phyloP scores from a whole-genome alignment of 2,797 vertebrate genomes.

The Trematomus bernacchii region DNA sequence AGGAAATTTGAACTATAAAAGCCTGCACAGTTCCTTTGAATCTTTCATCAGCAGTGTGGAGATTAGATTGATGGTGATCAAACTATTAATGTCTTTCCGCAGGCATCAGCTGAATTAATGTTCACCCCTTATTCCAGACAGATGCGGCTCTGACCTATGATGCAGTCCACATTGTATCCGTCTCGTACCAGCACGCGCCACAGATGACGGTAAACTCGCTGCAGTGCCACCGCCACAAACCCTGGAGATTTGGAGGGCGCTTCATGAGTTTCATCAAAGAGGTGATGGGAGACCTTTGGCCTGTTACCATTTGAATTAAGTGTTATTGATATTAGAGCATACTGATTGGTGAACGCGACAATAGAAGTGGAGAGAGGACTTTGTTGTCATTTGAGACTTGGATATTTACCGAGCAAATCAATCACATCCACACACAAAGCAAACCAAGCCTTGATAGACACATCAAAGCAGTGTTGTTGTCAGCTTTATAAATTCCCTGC shows the following conservation, averaged over 20 bases:
- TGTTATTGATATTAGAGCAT: conserved; percentile 36
- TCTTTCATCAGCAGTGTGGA: background rate
- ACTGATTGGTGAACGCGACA: conserved; percentile 27
- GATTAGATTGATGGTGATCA: background rate
- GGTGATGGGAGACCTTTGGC: conserved; percentile 83
- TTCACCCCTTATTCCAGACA: conserved; percentile 93
- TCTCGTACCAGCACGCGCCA: conserved; percentile 96
- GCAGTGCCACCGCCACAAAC: conserved; percentile 98
- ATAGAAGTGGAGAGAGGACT: conserved; percentile 23
- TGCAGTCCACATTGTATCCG: conserved; percentile 98
- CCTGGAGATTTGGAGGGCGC: conserved; percentile 97
- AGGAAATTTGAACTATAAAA: background rate
- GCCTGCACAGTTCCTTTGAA: background rate
- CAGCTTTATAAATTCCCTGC: conserved; percentile 69
- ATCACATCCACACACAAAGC: conserved; percentile 58
- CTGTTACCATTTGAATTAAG: conserved; percentile 43
- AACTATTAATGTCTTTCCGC: conserved; percentile 29
- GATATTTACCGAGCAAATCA: conserved; percentile 71
- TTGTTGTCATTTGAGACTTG: conserved; percentile 43
- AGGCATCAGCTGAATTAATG: conserved; percentile 78
- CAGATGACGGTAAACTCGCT: conserved; percentile 99
- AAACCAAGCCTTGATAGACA: conserved; percentile 64
- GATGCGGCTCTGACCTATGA: conserved; percentile 98
- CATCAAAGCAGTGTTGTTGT: conserved; percentile 69
- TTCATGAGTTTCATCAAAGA: conserved; percentile 99